Base-by-base conservation (phyloP, 2,113 vertebrate genomes). In the Stegostoma tigrinum region DNA sequence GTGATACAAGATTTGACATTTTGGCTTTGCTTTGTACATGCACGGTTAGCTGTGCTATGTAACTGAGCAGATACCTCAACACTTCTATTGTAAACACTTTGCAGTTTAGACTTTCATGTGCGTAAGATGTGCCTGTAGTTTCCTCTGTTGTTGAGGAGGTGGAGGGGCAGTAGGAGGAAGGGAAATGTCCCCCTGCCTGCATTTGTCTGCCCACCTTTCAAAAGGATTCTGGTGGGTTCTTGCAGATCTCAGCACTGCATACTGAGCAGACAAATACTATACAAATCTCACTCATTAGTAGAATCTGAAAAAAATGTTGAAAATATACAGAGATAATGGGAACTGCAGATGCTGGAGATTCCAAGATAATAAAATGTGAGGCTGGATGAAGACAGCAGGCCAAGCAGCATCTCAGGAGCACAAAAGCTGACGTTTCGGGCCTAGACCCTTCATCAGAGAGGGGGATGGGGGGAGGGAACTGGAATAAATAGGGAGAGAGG, bases 1-100 rank as follows among this genome's bases (percentile, higher is more conserved):
- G 55, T 19, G 52, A 64, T 91, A n/a, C 52, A 91, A 91, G 52
- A 91, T 61, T 91, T 55, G 64, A 34, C 30, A 34, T 17, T 90
- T 90, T 90, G 52, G 52, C 87, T 91, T n/a, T 64, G 52, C 52
- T 91, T n/a, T 91, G 87, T 64, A 61, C 87, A 64, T 64, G 34
- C 87, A 61, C n/a, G 24, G 52, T 6, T 64, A 15, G 55, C 52
- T 91, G 55, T 91, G 55, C 55, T 91, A 5, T 91, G 55, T 30
- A 19, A 64, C n/a, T 64, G 55, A 91, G 52, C 52, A 14, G 30
- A 24, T 90, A 5, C 30, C 15, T 15, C 52, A 24, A 27, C 23
- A 89, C 7, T 4, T 64, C 34, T 15, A 64, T 34, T 64, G 8
- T 55, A 89, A 89, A 89, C 45, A 87, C 24, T 89, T 55, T 27